Conservation (phyloP, 64 coral and sea anemone species). For the Catalaphyllia jardinei region DNA sequence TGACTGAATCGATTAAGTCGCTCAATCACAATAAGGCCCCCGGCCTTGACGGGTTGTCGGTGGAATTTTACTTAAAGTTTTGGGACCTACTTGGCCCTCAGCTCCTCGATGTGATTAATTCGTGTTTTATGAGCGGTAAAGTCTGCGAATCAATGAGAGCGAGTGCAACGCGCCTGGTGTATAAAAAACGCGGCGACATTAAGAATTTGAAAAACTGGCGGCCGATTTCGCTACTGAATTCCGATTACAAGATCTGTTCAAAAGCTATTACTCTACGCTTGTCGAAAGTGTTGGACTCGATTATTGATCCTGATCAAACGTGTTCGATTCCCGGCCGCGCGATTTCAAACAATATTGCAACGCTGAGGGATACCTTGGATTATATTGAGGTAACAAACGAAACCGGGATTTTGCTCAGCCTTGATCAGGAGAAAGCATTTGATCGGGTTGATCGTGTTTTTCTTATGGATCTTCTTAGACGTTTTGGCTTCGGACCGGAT, state of each 20-base stretch:
- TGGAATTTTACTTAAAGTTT: constrained; percentile 41
- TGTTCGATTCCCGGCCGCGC: not conserved
- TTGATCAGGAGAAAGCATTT: constrained; percentile 37
- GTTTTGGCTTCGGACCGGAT: not conserved
- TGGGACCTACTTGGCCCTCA: not conserved
- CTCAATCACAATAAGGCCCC: not conserved
- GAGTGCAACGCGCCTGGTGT: not conserved
- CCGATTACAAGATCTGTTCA: constrained; percentile 7
- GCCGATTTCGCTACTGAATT: not conserved
- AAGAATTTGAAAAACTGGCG: not conserved
- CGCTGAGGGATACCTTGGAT: too few species aligned
- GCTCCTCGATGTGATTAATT: not conserved
- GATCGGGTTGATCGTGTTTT: not conserved
- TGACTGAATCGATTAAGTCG: not conserved
- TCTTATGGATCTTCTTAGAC: not conserved
- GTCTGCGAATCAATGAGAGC: not conserved
- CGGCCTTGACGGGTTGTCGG: constrained; percentile 21
- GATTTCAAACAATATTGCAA: not conserved
- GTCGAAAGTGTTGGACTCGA: not conserved
- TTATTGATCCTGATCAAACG: not conserved
- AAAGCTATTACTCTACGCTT: not conserved
- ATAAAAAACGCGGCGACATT: not conserved
- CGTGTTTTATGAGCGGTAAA: accelerated
- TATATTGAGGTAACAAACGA: not conserved
- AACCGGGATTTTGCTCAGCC: not conserved